Evolutionary conservation across 2,113 vertebrate species (phyloP).

Genomic region (Hipposideros armiger): DNA sequence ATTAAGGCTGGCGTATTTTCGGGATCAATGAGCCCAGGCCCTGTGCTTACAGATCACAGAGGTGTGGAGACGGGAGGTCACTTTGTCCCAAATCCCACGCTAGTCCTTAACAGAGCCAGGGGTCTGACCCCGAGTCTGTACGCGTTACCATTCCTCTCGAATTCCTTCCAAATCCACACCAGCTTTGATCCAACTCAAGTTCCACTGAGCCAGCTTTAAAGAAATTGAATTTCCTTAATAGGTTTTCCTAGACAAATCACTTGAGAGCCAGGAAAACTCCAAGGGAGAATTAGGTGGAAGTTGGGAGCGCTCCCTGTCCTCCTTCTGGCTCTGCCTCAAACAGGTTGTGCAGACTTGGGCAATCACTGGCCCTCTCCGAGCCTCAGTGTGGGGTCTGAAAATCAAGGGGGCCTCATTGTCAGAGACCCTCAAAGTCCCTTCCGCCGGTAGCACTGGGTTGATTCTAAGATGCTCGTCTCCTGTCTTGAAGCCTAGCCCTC

Average conservation of each 20-base stretch:
- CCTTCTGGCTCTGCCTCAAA: neutral
- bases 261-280: constrained; percentile 20
- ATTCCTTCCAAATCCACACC: neutral
- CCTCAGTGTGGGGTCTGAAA: constrained; percentile 13
- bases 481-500: neutral
- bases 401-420: neutral
- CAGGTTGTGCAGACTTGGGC: neutral
- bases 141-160: neutral
- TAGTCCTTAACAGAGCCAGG: neutral
- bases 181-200: constrained; percentile 36
- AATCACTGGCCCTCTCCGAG: neutral
- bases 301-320: neutral
- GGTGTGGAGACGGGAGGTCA: too few species aligned
- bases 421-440: neutral
- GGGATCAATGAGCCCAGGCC: neutral
- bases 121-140: neutral
- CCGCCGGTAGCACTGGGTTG: neutral
- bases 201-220: neutral
- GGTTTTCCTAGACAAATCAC: constrained; percentile 24
- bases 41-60: neutral
- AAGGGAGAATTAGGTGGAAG: neutral
- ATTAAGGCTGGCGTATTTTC: neutral
- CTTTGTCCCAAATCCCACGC: neutral
- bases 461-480: neutral
- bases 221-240: constrained; percentile 62